Evolutionary conservation across 1,140 invertebrate species (phyloP).

Genomic region (Wasmannia auropunctata): DNA sequence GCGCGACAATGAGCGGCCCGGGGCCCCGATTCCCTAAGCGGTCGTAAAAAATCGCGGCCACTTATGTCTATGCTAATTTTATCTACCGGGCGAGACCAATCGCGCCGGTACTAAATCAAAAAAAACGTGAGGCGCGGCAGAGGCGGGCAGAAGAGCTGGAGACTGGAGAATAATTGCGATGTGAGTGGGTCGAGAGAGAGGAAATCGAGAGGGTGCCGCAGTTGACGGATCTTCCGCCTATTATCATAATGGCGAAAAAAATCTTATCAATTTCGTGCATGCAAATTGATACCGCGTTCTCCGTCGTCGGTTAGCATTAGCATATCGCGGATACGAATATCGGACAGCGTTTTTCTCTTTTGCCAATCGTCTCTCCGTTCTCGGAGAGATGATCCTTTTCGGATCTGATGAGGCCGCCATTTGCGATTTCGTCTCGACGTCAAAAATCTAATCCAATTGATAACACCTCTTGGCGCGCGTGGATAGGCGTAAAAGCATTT

Average conservation of each 20-base stretch:
- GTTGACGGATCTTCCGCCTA: not conserved
- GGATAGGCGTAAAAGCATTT: not conserved
- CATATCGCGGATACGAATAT: conserved; percentile 29
- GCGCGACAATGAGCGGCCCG: conserved; percentile 65
- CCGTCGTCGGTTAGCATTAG: not conserved
- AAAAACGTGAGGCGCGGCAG: conserved; percentile 15
- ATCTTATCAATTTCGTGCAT: conserved; percentile 5
- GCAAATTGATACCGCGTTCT: not conserved
- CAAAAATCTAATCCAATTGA: conserved; percentile 12
- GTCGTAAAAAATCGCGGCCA: conserved; percentile 77
- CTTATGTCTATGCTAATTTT: conserved; percentile 82
- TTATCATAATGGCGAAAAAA: conserved; percentile 13
- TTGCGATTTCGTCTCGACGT: not conserved
- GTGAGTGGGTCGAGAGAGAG: too few species aligned
- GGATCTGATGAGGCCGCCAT: not conserved
- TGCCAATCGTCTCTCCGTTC: not conserved
- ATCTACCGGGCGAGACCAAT: conserved; percentile 79
- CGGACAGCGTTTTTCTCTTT: not conserved
- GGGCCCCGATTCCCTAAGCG: conserved; percentile 61
- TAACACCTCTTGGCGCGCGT: not conserved
- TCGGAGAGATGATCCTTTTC: not conserved
- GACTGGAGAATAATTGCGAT: conserved; percentile 26
- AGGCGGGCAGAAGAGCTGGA: too few species aligned
- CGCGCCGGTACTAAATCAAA: conserved; percentile 73
- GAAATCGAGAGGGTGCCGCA: not conserved